Evolutionary conservation across 1,140 invertebrate species (phyloP).

Genomic region (Sycobia sp.): DNA sequence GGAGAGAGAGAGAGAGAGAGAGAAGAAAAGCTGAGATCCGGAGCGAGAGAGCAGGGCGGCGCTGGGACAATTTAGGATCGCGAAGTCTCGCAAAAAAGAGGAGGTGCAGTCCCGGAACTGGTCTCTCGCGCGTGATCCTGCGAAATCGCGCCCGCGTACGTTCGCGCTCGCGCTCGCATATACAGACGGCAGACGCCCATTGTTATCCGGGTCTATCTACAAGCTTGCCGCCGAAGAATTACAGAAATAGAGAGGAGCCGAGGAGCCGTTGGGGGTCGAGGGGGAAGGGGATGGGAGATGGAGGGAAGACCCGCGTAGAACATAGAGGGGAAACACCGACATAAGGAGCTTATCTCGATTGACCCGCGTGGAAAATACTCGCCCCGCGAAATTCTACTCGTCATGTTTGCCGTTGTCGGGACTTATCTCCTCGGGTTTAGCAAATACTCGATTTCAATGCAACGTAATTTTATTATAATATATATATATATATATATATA

Average conservation of each 20-base stretch:
- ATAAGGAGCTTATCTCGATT: conserved; percentile 16
- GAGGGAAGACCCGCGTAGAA: no score
- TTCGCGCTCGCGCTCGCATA: not conserved
- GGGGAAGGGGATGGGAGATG: no score
- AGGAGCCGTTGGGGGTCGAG: no score
- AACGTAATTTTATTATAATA: no score
- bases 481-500: no score
- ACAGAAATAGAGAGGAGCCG: not conserved
- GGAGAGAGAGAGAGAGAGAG: not conserved
- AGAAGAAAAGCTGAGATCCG: not conserved
- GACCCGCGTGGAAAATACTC: no score
- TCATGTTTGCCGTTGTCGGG: not conserved
- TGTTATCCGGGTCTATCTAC: conserved; percentile 5
- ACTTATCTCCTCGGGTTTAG: no score
- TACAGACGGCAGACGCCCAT: not conserved
- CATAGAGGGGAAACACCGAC: no score
- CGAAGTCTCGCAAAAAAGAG: conserved; percentile 4
- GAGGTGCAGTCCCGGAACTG: not conserved
- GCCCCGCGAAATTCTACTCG: not conserved
- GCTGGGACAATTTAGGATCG: conserved; percentile 33
- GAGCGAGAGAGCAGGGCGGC: not conserved
- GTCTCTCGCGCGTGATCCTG: not conserved
- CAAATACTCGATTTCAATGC: no score
- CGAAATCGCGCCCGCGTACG: conserved; percentile 9
- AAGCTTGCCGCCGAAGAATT: conserved; percentile 5